A percentile compares a stretch with the other conserved stretches of the same genome.
Evolutionary conservation across 2,888 invertebrate species (phyloP).

Genomic region (Galerucella calmariensis): DNA sequence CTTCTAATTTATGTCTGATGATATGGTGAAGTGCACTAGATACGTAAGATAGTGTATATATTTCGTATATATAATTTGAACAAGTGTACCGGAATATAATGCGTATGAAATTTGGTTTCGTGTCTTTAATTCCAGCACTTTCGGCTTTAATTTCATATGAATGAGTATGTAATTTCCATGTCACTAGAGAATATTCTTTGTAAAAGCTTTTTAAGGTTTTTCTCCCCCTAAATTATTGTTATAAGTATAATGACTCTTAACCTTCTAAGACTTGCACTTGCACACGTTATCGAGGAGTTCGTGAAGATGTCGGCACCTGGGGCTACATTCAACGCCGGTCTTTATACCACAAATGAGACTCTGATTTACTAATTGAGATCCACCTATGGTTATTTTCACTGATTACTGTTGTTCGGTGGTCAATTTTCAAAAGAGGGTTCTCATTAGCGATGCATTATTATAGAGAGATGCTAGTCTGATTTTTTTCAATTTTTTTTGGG

Average conservation of each 20-base stretch:
- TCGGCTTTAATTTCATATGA: too few species aligned
- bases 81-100: conserved; percentile 46
- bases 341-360: conserved; percentile 42
- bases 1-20: conserved; percentile 53
- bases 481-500: background rate
- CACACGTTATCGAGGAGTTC: conserved; percentile 16
- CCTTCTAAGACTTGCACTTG: background rate
- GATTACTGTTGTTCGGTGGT: conserved; percentile 18
- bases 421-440: conserved; percentile 16
- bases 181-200: too few species aligned
- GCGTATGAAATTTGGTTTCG: conserved; percentile 33
- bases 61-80: conserved; percentile 42
- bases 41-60: conserved; percentile 31
- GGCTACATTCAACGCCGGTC: conserved; percentile 42
- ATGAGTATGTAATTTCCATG: too few species aligned
- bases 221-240: too few species aligned
- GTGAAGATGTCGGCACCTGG: conserved; percentile 39
- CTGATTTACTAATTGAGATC: conserved; percentile 33
- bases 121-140: too few species aligned
- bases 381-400: conserved; percentile 29
- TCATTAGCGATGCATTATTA: conserved; percentile 20
- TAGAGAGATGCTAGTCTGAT: conserved; percentile 4
- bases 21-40: conserved; percentile 42
- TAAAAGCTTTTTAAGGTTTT: too few species aligned
- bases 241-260: background rate